Evolutionary conservation across 2,888 invertebrate species (phyloP).

Genomic region (Phaonia tiefii): DNA sequence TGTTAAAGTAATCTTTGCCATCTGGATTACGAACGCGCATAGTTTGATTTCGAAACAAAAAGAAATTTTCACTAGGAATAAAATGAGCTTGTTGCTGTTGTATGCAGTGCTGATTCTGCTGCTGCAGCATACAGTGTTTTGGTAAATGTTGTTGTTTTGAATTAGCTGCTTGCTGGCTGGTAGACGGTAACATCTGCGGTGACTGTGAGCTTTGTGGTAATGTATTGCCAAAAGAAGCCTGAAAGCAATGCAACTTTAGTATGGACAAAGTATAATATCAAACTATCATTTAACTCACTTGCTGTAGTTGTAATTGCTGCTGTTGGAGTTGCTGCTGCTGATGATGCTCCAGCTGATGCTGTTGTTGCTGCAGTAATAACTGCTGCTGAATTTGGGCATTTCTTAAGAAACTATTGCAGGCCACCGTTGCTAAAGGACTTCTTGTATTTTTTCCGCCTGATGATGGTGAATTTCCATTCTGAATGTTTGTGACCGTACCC

Average conservation of each 20-base stretch:
- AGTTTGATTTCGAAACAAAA: constrained; percentile 76
- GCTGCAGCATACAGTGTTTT: constrained; percentile 55
- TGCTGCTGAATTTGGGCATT: constrained; percentile 67
- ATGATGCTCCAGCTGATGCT: constrained; percentile 55
- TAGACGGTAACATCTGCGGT: constrained; percentile 72
- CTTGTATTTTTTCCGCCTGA: constrained; percentile 71
- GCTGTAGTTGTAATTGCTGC: background rate
- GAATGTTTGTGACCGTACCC: constrained; percentile 9
- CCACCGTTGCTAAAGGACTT: constrained; percentile 78
- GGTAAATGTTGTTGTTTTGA: constrained; percentile 67
- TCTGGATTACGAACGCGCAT: constrained; percentile 71
- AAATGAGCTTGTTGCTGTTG: constrained; percentile 55
- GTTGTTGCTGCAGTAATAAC: constrained; percentile 43
- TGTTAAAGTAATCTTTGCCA: constrained; percentile 84
- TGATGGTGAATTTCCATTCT: constrained; percentile 69
- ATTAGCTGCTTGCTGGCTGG: constrained; percentile 74
- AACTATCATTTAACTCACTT: background rate
- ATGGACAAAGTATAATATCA: too few species aligned
- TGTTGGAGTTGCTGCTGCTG: constrained; percentile 41
- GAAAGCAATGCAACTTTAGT: background rate
- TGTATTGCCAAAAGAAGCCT: constrained; percentile 48
- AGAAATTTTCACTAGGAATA: constrained; percentile 77
- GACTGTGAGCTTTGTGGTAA: constrained; percentile 59
- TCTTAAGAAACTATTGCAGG: constrained; percentile 76
- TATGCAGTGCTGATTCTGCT: constrained; percentile 55